Conservation (phyloP, 2,797 vertebrate genomes). For the Phalloptychus januarius region DNA sequence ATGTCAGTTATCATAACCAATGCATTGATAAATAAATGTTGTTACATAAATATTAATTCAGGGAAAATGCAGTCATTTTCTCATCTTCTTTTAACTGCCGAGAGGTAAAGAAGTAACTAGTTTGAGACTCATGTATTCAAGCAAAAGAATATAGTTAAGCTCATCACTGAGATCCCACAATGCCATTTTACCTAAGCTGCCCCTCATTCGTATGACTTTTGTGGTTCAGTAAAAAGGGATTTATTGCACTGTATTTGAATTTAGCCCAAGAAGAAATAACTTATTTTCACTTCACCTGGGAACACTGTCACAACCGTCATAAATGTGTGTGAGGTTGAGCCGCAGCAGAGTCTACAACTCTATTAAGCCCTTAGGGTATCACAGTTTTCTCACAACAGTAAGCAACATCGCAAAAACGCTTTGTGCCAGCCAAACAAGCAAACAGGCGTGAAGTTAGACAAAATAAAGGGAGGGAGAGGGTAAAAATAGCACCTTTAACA, state of each 20-base stretch:
- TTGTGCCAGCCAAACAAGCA: slow-evolving; percentile 1
- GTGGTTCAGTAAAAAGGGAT: background rate
- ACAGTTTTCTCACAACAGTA: slow-evolving; percentile 12
- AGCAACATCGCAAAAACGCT: slow-evolving; percentile 5
- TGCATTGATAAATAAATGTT: too few relatives aligned
- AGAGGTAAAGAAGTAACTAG: background rate
- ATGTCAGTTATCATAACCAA: background rate
- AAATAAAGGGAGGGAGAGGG: background rate
- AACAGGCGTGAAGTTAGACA: background rate
- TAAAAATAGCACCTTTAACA: slow-evolving; percentile 12
- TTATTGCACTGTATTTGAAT: background rate
- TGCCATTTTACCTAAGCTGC: background rate
- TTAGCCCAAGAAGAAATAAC: background rate
- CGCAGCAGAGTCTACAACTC: background rate
- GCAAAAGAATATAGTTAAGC: background rate
- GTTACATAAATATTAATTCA: background rate
- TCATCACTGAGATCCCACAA: background rate
- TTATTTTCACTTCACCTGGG: background rate
- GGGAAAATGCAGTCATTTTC: background rate
- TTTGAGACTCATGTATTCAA: background rate
- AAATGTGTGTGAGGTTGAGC: background rate
- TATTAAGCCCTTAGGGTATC: slow-evolving; percentile 4
- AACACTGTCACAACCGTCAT: background rate
- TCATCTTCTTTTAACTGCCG: background rate
- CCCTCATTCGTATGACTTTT: background rate